These are phyloP conservation scores for Mesochorus sp. DNA, from an alignment of 2,888 invertebrate species.

Conservation along the genomic window DNA sequence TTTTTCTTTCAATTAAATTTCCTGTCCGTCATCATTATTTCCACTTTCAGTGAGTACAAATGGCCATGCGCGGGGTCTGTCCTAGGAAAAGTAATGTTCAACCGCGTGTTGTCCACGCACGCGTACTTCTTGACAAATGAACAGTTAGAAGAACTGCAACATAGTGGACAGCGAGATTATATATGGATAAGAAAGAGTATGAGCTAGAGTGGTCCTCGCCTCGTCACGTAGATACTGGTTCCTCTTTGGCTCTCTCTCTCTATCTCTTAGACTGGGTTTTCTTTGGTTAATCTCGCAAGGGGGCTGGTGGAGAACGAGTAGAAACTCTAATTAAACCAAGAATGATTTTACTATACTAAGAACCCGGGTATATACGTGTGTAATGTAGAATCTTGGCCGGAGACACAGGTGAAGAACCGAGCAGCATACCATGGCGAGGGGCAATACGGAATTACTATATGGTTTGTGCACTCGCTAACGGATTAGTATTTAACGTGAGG, in stretches of 20 bases:
- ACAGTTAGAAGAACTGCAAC: slow-evolving; percentile 64
- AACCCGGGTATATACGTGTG: background rate
- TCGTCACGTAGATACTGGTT: too few species aligned
- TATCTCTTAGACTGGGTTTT: background rate
- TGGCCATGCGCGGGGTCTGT: background rate
- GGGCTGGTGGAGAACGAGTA: background rate
- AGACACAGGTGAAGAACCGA: slow-evolving; percentile 31
- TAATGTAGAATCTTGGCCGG: slow-evolving; percentile 19
- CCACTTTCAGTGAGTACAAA: background rate
- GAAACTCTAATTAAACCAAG: slow-evolving; percentile 44
- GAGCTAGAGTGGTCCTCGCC: slow-evolving; percentile 20
- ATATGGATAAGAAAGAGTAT: slow-evolving; percentile 67
- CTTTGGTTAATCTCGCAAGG: slow-evolving; percentile 17
- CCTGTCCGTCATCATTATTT: background rate
- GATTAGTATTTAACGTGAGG: slow-evolving; percentile 1
- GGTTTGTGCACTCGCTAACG: slow-evolving; percentile 27
- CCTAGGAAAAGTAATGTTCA: slow-evolving; percentile 22
- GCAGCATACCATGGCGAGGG: slow-evolving; percentile 4
- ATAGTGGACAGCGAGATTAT: slow-evolving; percentile 66
- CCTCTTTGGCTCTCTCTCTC: too few species aligned
- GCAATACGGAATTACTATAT: slow-evolving; percentile 5
- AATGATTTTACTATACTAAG: slow-evolving; percentile 33
- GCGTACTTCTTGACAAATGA: slow-evolving; percentile 66
- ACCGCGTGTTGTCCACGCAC: slow-evolving; percentile 5
- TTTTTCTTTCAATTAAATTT: too few species aligned